A percentile compares a stretch with the other conserved stretches of the same genome.
Conservation (phyloP, 2,888 invertebrate species). For the Amblyjoppa fuscipennis region DNA sequence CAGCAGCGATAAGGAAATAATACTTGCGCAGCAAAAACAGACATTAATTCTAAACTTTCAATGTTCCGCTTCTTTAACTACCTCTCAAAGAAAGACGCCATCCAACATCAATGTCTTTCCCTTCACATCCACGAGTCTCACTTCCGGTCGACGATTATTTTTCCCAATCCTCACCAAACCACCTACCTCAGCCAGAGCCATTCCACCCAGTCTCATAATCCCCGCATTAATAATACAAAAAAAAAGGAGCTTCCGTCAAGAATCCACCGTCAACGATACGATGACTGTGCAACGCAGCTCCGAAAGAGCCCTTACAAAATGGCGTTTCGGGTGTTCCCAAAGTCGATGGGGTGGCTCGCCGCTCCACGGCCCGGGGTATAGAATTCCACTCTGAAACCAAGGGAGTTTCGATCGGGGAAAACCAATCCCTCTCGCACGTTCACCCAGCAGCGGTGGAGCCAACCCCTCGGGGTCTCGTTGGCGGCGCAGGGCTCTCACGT, state of each 20-base stretch:
- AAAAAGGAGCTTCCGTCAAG: neutral
- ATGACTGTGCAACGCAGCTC: slow-evolving; percentile 44
- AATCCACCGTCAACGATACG: slow-evolving; percentile 44
- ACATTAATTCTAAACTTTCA: too few relatives aligned
- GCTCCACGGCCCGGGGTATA: slow-evolving; percentile 21
- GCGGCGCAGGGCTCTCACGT: slow-evolving; percentile 73
- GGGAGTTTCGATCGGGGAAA: slow-evolving; percentile 77
- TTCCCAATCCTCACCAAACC: too few relatives aligned
- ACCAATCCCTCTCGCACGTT: slow-evolving; percentile 78
- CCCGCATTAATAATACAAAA: neutral
- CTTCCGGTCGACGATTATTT: too few relatives aligned
- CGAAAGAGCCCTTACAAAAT: slow-evolving; percentile 79
- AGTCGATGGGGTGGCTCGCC: slow-evolving; percentile 57
- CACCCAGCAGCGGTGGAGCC: slow-evolving; percentile 72
- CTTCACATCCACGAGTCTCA: too few relatives aligned
- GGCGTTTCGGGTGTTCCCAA: slow-evolving; percentile 76
- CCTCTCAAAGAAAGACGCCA: too few relatives aligned
- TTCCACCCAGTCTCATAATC: too few relatives aligned
- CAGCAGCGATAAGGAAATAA: too few relatives aligned
- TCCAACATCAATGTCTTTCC: too few relatives aligned
- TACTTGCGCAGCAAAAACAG: too few relatives aligned
- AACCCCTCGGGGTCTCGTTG: slow-evolving; percentile 79
- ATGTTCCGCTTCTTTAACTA: too few relatives aligned
- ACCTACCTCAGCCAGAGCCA: too few relatives aligned
- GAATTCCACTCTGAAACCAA: slow-evolving; percentile 50